Percentiles rank a stretch among this genome's conserved stretches.
Conservation (phyloP, 1,140 invertebrate species). For the Musca vetustissima region DNA sequence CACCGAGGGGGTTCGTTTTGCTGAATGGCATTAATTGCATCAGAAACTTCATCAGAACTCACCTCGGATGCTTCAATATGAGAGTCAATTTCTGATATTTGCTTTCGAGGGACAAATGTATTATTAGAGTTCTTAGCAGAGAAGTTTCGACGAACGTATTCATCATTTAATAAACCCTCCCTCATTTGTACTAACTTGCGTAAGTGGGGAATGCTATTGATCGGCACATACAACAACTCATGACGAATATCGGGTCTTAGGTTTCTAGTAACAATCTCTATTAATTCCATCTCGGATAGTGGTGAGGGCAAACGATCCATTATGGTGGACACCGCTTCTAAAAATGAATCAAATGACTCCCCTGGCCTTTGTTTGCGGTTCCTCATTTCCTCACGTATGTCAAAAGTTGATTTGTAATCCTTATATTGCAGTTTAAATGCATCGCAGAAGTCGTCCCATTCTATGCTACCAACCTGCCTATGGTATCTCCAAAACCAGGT, state of each 20-base stretch:
- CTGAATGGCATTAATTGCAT: not conserved
- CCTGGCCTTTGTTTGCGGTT: not conserved
- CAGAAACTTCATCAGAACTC: not conserved
- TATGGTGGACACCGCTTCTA: not conserved
- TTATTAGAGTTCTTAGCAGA: not conserved
- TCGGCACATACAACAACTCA: not conserved
- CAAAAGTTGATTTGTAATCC: not conserved
- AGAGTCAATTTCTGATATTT: not conserved
- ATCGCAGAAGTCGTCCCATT: not conserved
- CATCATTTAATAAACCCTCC: not conserved
- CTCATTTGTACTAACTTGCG: not conserved
- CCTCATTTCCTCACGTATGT: not conserved
- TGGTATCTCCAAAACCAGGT: slow-evolving; percentile 1
- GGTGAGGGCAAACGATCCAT: not conserved
- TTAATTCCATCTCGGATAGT: not conserved
- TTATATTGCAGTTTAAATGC: not conserved
- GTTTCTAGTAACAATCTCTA: not conserved
- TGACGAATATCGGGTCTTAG: not conserved
- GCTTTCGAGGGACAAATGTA: not conserved
- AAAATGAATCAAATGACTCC: not conserved
- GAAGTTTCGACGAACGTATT: not conserved
- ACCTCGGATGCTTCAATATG: not conserved
- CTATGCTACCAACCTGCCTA: not conserved
- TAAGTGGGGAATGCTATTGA: not conserved
- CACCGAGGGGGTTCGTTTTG: not conserved